A percentile compares a stretch with the other conserved stretches of the same genome.
These are phyloP conservation scores for Chelonia mydas DNA, from an alignment of 2,797 vertebrate genomes.

Conservation along the genomic window DNA sequence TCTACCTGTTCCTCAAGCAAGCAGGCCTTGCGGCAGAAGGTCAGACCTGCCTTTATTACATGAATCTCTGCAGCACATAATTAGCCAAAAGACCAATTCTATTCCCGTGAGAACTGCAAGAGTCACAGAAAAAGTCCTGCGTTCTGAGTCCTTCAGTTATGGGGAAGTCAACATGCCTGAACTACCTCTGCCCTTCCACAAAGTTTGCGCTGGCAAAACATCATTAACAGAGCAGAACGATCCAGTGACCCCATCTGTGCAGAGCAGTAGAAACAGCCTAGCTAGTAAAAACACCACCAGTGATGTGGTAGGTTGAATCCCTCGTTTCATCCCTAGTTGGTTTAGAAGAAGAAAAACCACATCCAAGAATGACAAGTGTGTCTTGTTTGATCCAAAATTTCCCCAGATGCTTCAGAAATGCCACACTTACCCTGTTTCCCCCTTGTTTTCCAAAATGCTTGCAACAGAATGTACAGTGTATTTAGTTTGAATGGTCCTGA, in stretches of 20 bases:
- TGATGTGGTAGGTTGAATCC: not conserved
- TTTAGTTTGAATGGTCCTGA: not conserved
- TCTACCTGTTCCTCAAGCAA: not conserved
- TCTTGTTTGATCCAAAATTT: not conserved
- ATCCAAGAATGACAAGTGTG: not conserved
- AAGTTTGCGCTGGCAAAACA: not conserved
- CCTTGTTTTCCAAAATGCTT: not conserved
- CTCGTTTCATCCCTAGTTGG: not conserved
- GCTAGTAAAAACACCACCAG: not conserved
- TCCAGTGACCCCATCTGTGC: not conserved
- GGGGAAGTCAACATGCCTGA: not conserved
- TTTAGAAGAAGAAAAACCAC: not conserved
- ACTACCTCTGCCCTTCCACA: not conserved
- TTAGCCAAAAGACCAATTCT: not conserved
- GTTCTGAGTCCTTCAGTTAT: rapidly evolving
- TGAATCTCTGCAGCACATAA: not conserved
- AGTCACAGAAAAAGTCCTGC: not conserved
- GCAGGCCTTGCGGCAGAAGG: not conserved
- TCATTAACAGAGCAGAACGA: not conserved
- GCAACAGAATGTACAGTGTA: not conserved
- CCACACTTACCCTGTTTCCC: not conserved
- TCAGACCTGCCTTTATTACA: slow-evolving; percentile 4
- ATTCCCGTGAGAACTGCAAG: not conserved
- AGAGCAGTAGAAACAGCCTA: not conserved
- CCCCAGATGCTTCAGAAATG: not conserved